phyloP scores from a whole-genome alignment of 1,140 invertebrate genomes.

The Meloidogyne floridensis region DNA sequence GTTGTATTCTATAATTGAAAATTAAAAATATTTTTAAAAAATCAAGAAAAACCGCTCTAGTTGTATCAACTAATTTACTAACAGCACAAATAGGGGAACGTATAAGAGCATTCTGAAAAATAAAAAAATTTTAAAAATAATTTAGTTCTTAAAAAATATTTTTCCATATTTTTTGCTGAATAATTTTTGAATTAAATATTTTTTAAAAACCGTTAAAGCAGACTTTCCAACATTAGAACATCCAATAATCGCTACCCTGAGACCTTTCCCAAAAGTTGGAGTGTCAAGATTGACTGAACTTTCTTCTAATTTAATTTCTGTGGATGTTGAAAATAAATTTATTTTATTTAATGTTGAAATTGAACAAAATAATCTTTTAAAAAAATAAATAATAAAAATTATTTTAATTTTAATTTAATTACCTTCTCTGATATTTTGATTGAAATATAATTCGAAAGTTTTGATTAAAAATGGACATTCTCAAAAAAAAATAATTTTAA shows the following conservation, averaged over 20 bases:
- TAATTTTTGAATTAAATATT: neutral
- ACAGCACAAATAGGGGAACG: conserved; percentile 58
- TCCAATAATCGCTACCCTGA: conserved; percentile 59
- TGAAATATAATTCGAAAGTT: neutral
- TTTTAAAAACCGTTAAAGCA: conserved; percentile 40
- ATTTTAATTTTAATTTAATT: neutral
- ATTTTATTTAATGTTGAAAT: neutral
- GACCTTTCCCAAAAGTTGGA: conserved; percentile 4
- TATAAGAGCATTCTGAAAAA: conserved; percentile 53
- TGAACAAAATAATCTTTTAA: neutral
- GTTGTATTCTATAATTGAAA: conserved; percentile 48
- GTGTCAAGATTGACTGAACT: neutral
- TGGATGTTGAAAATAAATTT: neutral
- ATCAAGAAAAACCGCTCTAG: conserved; percentile 46
- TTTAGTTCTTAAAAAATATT: neutral
- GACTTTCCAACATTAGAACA: conserved; percentile 65
- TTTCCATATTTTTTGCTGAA: no score
- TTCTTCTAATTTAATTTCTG: neutral
- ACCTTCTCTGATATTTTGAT: neutral
- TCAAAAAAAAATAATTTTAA: neutral
- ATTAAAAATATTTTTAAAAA: neutral
- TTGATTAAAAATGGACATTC: neutral
- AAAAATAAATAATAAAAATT: neutral
- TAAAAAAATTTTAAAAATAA: no score
- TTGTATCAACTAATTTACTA: conserved; percentile 64